Percentiles rank a stretch among this genome's conserved stretches.
phyloP scores from a whole-genome alignment of 2,113 vertebrate genomes.

The Paradoxurus hermaphroditus region DNA sequence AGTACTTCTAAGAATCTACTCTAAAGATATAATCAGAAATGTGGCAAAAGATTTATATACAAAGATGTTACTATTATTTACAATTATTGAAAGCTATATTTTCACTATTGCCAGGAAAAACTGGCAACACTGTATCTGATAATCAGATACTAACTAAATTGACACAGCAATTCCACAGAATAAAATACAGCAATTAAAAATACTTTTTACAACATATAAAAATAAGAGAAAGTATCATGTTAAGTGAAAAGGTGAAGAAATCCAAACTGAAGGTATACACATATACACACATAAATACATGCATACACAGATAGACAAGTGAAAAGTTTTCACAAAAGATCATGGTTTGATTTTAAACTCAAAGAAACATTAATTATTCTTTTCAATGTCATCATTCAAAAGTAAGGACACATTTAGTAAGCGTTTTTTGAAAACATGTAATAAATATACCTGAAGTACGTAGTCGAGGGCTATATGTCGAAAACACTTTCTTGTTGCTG shows the following conservation, averaged over 20 bases:
- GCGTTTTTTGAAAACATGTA: background rate
- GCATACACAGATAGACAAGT: background rate
- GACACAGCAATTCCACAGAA: background rate
- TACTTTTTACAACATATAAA: background rate
- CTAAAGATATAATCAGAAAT: constrained; percentile 6
- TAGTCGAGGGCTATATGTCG: constrained; percentile 98
- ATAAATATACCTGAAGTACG: constrained; percentile 91
- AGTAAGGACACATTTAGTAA: background rate
- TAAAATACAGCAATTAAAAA: background rate
- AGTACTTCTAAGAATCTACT: constrained; percentile 1
- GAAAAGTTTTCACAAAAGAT: background rate
- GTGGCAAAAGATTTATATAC: background rate
- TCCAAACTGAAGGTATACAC: background rate
- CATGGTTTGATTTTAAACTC: background rate
- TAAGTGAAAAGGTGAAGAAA: background rate
- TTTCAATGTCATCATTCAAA: background rate
- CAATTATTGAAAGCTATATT: background rate
- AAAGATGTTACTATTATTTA: background rate
- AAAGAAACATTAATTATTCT: background rate
- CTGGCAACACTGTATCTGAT: background rate
- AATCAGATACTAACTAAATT: background rate
- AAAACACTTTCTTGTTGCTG: constrained; percentile 96
- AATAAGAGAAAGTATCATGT: background rate
- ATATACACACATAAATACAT: background rate
- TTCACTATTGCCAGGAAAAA: constrained; percentile 26